phyloP scores from a whole-genome alignment of 2,888 invertebrate species.

The Lasioglossum villosulum region DNA sequence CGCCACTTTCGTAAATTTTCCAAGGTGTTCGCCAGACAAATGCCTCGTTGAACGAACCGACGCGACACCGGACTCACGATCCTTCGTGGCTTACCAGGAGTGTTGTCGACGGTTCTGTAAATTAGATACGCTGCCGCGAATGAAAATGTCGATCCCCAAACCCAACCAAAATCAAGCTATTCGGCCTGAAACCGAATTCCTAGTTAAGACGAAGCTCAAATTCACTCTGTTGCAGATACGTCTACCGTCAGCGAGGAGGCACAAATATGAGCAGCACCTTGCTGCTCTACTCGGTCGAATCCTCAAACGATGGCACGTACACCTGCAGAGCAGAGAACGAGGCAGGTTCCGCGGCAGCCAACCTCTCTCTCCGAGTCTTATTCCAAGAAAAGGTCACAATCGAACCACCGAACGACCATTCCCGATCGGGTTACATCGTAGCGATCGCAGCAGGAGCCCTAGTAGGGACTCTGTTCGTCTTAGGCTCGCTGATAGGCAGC shows the following conservation, averaged over 20 bases:
- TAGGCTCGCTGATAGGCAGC: constrained; percentile 79
- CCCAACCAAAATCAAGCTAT: neutral
- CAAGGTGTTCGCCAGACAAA: neutral
- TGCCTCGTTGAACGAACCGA: neutral
- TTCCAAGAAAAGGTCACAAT: constrained; percentile 83
- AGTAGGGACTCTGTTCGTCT: constrained; percentile 78
- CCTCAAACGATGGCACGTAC: constrained; percentile 92
- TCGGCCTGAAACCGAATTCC: no score
- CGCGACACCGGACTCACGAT: neutral
- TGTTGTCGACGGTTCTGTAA: neutral
- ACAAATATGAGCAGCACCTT: constrained; percentile 77
- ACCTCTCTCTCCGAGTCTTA: constrained; percentile 92
- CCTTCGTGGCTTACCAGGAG: neutral
- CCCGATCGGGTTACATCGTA: constrained; percentile 78
- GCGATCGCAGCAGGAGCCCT: constrained; percentile 80
- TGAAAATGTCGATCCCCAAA: neutral
- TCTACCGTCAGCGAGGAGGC: constrained; percentile 76
- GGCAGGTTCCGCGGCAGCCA: constrained; percentile 92
- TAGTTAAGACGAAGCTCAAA: neutral
- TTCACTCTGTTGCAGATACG: constrained; percentile 74
- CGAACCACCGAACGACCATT: constrained; percentile 78
- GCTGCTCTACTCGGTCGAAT: constrained; percentile 75
- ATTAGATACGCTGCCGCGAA: neutral
- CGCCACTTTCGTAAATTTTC: neutral
- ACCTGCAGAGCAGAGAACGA: constrained; percentile 94